Evolutionary conservation across 2,888 invertebrate genomes (phyloP).

Genomic region (Microlaimidae sp.): DNA sequence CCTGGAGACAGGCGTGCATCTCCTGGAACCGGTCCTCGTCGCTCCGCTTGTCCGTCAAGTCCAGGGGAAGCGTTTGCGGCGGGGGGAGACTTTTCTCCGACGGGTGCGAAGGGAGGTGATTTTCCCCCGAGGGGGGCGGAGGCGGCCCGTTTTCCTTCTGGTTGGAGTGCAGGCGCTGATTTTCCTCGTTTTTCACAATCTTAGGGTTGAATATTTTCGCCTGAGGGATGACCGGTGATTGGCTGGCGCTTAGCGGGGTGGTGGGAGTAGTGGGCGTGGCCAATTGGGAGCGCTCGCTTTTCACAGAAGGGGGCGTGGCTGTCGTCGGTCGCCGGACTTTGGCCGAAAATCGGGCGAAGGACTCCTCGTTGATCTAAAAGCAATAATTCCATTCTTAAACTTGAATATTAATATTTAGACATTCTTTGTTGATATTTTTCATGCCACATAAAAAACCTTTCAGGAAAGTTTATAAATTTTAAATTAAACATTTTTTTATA

Average conservation of each 20-base stretch:
- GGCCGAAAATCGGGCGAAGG: not conserved
- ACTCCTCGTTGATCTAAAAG: not conserved
- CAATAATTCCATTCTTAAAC: too few species aligned
- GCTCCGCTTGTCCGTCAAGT: not conserved
- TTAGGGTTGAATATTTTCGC: not conserved
- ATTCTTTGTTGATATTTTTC: too few species aligned
- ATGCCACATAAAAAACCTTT: too few species aligned
- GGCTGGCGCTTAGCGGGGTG: not conserved
- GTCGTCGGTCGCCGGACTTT: not conserved
- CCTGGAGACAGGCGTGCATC: constrained; percentile 3
- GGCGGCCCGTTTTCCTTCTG: not conserved
- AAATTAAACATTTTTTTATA: too few species aligned
- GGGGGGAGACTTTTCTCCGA: not conserved
- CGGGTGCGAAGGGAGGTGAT: not conserved
- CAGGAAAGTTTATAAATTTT: too few species aligned
- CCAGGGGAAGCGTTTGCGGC: not conserved
- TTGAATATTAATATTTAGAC: too few species aligned
- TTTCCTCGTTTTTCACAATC: not conserved
- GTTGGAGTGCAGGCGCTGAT: not conserved
- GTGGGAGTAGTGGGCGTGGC: not conserved
- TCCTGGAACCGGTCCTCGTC: constrained; percentile 3
- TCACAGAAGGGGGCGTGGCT: not conserved
- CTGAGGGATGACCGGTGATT: not conserved
- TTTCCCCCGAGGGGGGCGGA: not conserved
- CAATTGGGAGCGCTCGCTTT: not conserved